Conservation (phyloP, 1,140 invertebrate species). For the Anthonomus grandis region DNA sequence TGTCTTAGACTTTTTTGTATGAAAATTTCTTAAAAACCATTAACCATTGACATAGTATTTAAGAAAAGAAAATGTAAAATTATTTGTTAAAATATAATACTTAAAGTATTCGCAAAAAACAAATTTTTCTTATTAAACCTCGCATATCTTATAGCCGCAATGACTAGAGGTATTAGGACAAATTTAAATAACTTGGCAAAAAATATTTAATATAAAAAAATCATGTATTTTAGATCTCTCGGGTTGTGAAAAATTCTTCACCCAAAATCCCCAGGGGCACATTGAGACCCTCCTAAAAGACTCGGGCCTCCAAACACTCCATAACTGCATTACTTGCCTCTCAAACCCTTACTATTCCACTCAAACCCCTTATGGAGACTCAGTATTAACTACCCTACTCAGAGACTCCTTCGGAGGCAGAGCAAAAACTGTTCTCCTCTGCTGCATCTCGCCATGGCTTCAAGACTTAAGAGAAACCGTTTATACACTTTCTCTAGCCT, state of each 20-base stretch:
- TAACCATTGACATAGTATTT: too few species aligned
- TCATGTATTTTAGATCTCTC: too few species aligned
- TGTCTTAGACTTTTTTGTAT: too few species aligned
- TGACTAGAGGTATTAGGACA: too few species aligned
- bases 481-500: conserved; percentile 59
- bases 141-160: too few species aligned
- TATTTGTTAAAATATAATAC: too few species aligned
- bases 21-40: too few species aligned
- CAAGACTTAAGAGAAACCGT: conserved; percentile 60
- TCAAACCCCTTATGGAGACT: conserved; percentile 56
- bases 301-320: conserved; percentile 56
- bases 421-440: conserved; percentile 63
- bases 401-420: conserved; percentile 67
- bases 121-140: too few species aligned
- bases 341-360: conserved; percentile 41
- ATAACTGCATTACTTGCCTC: conserved; percentile 59
- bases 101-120: too few species aligned
- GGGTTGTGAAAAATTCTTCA: conserved; percentile 56
- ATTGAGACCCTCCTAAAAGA: conserved; percentile 51
- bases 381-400: conserved; percentile 62
- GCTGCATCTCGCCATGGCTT: conserved; percentile 61
- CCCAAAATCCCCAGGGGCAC: conserved; percentile 45
- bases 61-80: too few species aligned
- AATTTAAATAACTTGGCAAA: too few species aligned
- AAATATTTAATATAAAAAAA: too few species aligned